Evolutionary conservation across 23 tunicate species (phyloP).

Genomic region (Ascidia mentula): DNA sequence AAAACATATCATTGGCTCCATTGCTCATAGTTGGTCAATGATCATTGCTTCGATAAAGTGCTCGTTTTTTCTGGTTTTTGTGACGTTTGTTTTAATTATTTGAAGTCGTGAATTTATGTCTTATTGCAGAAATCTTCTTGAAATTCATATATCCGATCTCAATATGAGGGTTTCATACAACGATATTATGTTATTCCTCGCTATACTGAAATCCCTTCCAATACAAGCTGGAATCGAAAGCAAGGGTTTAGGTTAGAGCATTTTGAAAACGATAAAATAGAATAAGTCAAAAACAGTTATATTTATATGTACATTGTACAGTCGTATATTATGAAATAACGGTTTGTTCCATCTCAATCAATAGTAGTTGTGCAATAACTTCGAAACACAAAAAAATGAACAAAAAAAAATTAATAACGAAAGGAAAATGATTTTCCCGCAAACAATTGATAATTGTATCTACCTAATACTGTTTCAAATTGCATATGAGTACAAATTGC

Average conservation of each 20-base stretch:
- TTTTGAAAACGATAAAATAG: too few species aligned
- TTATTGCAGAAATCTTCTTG: slow-evolving; percentile 74
- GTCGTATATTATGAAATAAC: too few species aligned
- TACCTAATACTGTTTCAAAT: background rate
- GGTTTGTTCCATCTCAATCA: too few species aligned
- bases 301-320: too few species aligned
- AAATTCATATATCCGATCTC: slow-evolving; percentile 60
- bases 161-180: slow-evolving; percentile 97
- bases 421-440: too few species aligned
- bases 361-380: too few species aligned
- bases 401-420: too few species aligned
- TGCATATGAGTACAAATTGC: background rate
- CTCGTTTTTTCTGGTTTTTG: background rate
- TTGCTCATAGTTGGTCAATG: background rate
- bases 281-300: too few species aligned
- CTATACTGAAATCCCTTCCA: slow-evolving; percentile 68
- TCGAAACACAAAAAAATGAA: too few species aligned
- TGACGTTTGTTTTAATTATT: background rate
- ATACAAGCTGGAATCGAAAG: slow-evolving; percentile 5
- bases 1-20: too few species aligned
- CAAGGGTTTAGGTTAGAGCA: background rate
- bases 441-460: too few species aligned
- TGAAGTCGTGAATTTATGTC: background rate
- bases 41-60: background rate
- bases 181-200: slow-evolving; percentile 81